These are phyloP conservation scores for Apamea monoglypha DNA, from an alignment of 2,888 invertebrate genomes.

Conservation along the genomic window DNA sequence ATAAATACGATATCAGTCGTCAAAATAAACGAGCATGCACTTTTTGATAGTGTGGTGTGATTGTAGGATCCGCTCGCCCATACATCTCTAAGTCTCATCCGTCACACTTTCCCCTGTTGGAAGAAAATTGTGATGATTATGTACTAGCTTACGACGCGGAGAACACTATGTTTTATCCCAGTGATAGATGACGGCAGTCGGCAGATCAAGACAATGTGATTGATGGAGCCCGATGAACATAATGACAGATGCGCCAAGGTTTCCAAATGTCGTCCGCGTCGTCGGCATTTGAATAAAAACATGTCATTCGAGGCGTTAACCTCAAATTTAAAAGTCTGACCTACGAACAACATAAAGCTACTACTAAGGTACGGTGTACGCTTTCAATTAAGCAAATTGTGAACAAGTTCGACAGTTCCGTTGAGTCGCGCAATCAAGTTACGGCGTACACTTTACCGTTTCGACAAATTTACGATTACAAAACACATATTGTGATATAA, in stretches of 20 bases:
- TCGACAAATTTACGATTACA: conserved; percentile 88
- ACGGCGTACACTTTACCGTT: conserved; percentile 85
- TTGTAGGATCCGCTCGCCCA: conserved; percentile 88
- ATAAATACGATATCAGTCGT: conserved; percentile 72
- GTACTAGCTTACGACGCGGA: conserved; percentile 78
- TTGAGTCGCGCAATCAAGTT: conserved; percentile 54
- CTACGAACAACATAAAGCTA: conserved; percentile 90
- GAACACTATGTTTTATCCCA: conserved; percentile 63
- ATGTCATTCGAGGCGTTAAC: conserved; percentile 76
- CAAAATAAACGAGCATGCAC: conserved; percentile 84
- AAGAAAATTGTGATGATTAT: conserved; percentile 81
- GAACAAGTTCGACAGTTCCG: conserved; percentile 56
- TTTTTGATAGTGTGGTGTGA: conserved; percentile 74
- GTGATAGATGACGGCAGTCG: conserved; percentile 46
- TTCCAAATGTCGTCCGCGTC: conserved; percentile 74
- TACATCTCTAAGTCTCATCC: conserved; percentile 84
- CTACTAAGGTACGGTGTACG: conserved; percentile 86
- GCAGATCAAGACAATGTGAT: conserved; percentile 63
- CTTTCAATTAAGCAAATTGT: conserved; percentile 66
- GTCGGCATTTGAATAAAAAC: conserved; percentile 71
- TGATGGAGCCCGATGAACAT: conserved; percentile 56
- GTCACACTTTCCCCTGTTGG: conserved; percentile 84
- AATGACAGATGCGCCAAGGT: conserved; percentile 50
- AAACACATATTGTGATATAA: conserved; percentile 90
- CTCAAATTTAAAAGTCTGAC: conserved; percentile 80